Evolutionary conservation across 2,888 invertebrate genomes (phyloP), one percentile per base, ranked within the genome.

Genomic region (Stratiomys singularior): DNA sequence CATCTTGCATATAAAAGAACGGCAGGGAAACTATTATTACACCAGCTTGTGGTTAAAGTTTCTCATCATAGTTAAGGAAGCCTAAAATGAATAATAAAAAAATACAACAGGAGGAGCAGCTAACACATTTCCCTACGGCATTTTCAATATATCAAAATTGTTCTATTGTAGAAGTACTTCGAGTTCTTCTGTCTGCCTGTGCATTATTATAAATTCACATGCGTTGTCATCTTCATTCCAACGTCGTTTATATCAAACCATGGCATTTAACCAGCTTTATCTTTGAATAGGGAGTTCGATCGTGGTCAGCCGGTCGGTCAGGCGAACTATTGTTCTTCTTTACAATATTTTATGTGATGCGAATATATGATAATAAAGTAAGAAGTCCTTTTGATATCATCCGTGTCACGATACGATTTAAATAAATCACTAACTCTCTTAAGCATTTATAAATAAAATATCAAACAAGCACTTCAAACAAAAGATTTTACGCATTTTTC

Each of bases 351-450:
- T 18, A 46, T 46, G 25, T 60, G 37, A 74, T 58, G 21, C 52
- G 23, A 28, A 52, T 74, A 69, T 69, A 47, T 74, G 58, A 37
- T 74, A 74, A 74, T 74, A 47, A 21, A 74, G 52, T 30, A 60
- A 25, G 60, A 74, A 25, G 69, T 23, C 30, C 47, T 69, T 52
- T 74, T 60, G 58, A 74, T 60, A 74, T 21, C 21, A 58, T 37
- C 44, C 15, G 44, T 27, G 60, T n/a, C 58, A 74, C 30, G 74
- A 58, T 58, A 74, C 74, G 58, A 63, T 79, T 79, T 77, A 79
- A 79, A 79, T 79, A 77, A 77, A 79, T 79, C 77, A 77, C 76
- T 76, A 76, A 76, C 79, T 79, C 77, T 77, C 79, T 79, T 77
- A 60, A 66, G 77, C 77, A 77, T 79, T 78, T 77, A 76, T 79